These are phyloP conservation scores for Mythimna pallens DNA, from an alignment of 2,888 invertebrate species.

Conservation along the genomic window DNA sequence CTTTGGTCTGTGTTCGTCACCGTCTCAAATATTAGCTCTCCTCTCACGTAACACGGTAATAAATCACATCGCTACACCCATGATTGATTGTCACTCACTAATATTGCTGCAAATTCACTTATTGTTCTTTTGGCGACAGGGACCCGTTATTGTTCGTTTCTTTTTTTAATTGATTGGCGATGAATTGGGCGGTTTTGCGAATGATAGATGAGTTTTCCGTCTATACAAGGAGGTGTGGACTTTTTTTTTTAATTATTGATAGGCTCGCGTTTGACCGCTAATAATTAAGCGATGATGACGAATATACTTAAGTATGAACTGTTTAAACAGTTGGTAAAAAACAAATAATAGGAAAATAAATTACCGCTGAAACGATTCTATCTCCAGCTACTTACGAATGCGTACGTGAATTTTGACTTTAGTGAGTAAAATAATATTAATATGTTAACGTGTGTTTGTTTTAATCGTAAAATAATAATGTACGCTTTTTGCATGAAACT, in stretches of 20 bases:
- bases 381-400: too few species aligned
- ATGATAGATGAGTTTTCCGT: not conserved
- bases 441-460: too few species aligned
- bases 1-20: not conserved
- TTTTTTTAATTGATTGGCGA: not conserved
- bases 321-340: too few species aligned
- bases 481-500: not conserved
- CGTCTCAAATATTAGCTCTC: slow-evolving; percentile 47
- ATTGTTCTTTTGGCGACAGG: slow-evolving; percentile 11
- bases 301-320: too few species aligned
- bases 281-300: too few species aligned
- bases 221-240: too few species aligned
- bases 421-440: too few species aligned
- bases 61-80: slow-evolving; percentile 49
- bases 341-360: too few species aligned
- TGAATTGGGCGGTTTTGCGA: not conserved
- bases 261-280: too few species aligned
- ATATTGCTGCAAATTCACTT: slow-evolving; percentile 38
- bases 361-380: too few species aligned
- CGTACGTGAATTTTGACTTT: too few species aligned
- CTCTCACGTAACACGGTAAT: slow-evolving; percentile 32
- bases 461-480: not conserved
- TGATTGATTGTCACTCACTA: slow-evolving; percentile 52
- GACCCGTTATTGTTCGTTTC: not conserved
- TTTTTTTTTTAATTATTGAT: too few species aligned